These are phyloP conservation scores for Gonioctena quinquepunctata DNA, from an alignment of 1,140 invertebrate genomes.

Conservation along the genomic window DNA sequence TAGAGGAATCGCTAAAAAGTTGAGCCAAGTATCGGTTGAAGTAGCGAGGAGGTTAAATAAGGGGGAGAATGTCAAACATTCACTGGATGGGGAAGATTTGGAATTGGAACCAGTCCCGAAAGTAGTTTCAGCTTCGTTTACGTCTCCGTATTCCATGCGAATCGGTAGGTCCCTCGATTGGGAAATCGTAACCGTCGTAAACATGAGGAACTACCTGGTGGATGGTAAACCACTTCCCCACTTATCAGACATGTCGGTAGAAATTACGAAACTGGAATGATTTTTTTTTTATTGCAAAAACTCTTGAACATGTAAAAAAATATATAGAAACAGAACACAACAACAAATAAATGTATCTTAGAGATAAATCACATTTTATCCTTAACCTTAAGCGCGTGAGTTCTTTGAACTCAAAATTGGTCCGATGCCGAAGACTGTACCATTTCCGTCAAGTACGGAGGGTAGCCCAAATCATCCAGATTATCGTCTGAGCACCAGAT, in stretches of 20 bases:
- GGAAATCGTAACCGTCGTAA: slow-evolving; percentile 56
- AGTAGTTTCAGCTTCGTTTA: slow-evolving; percentile 64
- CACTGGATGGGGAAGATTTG: slow-evolving; percentile 50
- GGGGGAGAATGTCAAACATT: slow-evolving; percentile 56
- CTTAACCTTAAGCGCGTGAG: background rate
- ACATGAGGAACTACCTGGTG: too few relatives aligned
- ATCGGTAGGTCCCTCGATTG: slow-evolving; percentile 62
- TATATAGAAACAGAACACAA: background rate
- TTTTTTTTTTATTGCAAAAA: too few relatives aligned
- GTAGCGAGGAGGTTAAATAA: slow-evolving; percentile 58
- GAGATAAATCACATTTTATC: background rate
- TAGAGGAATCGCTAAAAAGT: slow-evolving; percentile 59
- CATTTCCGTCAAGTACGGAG: slow-evolving; percentile 33
- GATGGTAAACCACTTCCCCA: too few relatives aligned
- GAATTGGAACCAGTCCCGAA: slow-evolving; percentile 59
- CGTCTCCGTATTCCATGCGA: slow-evolving; percentile 61
- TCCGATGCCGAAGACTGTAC: slow-evolving; percentile 5
- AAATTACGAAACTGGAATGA: too few relatives aligned
- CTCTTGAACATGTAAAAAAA: background rate
- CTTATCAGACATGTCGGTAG: too few relatives aligned
- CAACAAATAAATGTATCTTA: background rate
- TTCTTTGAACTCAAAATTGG: background rate
- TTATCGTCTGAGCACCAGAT: slow-evolving; percentile 43
- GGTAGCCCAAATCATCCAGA: slow-evolving; percentile 45
- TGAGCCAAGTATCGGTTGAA: slow-evolving; percentile 60